Evolutionary conservation across 2,113 vertebrate genomes (phyloP).

Genomic region (Azemiops feae): DNA sequence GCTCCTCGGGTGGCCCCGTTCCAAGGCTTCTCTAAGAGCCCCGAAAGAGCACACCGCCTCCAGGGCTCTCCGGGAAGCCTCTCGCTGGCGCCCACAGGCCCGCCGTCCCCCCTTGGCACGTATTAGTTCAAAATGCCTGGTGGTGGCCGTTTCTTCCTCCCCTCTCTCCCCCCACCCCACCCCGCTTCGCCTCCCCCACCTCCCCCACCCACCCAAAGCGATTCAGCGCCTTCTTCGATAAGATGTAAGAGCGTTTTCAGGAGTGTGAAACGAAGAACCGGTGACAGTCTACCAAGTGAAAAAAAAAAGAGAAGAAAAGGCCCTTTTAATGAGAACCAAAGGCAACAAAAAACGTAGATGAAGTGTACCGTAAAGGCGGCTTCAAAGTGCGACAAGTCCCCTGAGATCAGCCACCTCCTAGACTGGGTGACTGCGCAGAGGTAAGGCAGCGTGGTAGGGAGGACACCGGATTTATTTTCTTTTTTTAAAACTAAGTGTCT

Average conservation of each 20-base stretch:
- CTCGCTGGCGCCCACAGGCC: not conserved
- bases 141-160: not conserved
- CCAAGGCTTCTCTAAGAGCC: not conserved
- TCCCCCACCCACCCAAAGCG: not conserved
- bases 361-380: constrained; percentile 63
- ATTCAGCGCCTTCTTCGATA: not conserved
- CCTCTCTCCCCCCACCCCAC: not conserved
- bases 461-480: not conserved
- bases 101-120: not conserved
- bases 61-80: not conserved
- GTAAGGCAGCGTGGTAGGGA: constrained; percentile 41
- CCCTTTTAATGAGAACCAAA: constrained; percentile 66
- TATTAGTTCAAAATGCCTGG: not conserved
- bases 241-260: constrained; percentile 47
- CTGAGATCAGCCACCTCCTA: constrained; percentile 53
- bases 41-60: accelerated
- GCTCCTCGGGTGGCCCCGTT: not conserved
- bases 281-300: constrained; percentile 53
- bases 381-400: constrained; percentile 65
- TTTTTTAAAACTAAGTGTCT: not conserved
- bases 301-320: constrained; percentile 51
- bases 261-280: constrained; percentile 57
- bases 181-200: not conserved
- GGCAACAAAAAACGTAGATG: constrained; percentile 59
- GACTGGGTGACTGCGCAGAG: constrained; percentile 57